Evolutionary conservation across 2,888 invertebrate genomes (phyloP).

Genomic region (Eristalis tenax): DNA sequence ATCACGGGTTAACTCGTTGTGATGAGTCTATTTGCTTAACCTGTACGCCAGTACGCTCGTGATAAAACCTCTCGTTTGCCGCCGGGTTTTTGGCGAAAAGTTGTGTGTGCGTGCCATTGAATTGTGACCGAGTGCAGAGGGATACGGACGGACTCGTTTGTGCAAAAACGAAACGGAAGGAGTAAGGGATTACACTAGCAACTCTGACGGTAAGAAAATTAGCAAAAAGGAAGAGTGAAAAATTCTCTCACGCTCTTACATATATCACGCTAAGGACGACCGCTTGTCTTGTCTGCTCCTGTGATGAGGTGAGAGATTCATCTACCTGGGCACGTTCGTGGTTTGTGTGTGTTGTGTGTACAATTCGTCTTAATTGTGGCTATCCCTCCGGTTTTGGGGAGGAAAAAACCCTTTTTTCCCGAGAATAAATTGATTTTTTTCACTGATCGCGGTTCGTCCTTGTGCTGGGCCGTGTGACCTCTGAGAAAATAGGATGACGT

Average conservation of each 20-base stretch:
- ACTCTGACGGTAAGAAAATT: conserved; percentile 44
- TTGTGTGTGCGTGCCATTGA: neutral
- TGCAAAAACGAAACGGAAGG: neutral
- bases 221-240: neutral
- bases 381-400: conserved; percentile 51
- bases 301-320: conserved; percentile 24
- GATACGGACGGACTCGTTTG: conserved; percentile 1
- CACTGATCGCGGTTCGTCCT: neutral
- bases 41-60: conserved; percentile 26
- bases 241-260: conserved; percentile 56
- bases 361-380: conserved; percentile 60
- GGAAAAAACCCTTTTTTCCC: conserved; percentile 21
- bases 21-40: conserved; percentile 64
- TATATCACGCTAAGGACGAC: conserved; percentile 10
- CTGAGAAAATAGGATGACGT: conserved; percentile 21
- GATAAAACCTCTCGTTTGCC: conserved; percentile 46
- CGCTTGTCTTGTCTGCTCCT: conserved; percentile 56
- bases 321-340: conserved; percentile 40
- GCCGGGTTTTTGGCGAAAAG: conserved; percentile 35
- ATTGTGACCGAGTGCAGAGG: neutral
- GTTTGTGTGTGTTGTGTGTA: neutral
- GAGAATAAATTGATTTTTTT: conserved; percentile 30
- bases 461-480: neutral
- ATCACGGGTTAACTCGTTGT: conserved; percentile 36
- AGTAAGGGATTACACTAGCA: conserved; percentile 1